Evolutionary conservation across 2,113 vertebrate genomes (phyloP).

Genomic region (Cavia aperea): DNA sequence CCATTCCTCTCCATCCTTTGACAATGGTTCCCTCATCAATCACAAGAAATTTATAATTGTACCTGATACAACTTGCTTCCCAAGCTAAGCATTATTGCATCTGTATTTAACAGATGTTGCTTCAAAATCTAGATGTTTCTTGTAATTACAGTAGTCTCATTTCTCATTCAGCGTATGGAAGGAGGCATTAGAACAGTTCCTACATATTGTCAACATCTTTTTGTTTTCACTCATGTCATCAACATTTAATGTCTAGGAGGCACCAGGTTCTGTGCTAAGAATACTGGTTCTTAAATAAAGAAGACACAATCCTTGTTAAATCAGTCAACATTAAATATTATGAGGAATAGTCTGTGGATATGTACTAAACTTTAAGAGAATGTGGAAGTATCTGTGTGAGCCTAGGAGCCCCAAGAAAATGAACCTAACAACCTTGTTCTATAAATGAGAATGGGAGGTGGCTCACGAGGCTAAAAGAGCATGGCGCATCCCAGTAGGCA

Average conservation of each 20-base stretch:
- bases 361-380: neutral
- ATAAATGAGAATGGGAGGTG: neutral
- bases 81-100: neutral
- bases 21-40: neutral
- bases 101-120: neutral
- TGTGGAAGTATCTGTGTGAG: neutral
- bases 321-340: neutral
- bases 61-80: neutral
- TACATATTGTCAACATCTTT: neutral
- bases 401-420: neutral
- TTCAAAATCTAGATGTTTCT: neutral
- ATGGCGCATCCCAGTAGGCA: neutral
- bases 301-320: neutral
- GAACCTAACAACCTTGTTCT: neutral
- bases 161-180: neutral
- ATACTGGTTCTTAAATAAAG: conserved; percentile 13
- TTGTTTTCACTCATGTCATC: neutral
- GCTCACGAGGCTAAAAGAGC: neutral
- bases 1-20: neutral
- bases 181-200: neutral
- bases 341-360: neutral
- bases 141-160: neutral
- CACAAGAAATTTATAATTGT: neutral
- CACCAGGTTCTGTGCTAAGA: neutral
- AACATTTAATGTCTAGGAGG: neutral